A percentile compares a stretch with the other conserved stretches of the same genome.
Evolutionary conservation across 1,140 invertebrate genomes (phyloP).

Genomic region (Cephus cinctus): DNA sequence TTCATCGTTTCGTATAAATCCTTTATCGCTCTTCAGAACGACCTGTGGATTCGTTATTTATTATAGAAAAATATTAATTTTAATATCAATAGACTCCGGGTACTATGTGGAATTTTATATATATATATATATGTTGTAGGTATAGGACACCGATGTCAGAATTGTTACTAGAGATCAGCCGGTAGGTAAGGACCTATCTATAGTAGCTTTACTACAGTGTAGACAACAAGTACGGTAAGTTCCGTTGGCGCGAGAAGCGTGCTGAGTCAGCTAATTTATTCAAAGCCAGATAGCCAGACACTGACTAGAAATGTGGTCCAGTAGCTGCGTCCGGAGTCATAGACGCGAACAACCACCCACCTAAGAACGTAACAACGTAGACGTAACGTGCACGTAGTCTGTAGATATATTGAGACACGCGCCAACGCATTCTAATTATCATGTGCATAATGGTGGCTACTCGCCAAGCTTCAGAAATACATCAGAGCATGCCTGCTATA

Average conservation of each 20-base stretch:
- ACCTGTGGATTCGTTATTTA: no score
- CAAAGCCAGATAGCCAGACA: constrained; percentile 23
- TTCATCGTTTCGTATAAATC: constrained; percentile 1
- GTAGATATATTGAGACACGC: constrained; percentile 56
- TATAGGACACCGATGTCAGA: no score
- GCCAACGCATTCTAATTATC: constrained; percentile 58
- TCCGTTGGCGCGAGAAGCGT: no score
- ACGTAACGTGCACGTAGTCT: constrained; percentile 26
- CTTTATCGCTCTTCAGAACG: constrained; percentile 5
- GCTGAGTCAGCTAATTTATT: constrained; percentile 47
- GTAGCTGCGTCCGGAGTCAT: constrained; percentile 24
- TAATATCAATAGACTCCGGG: no score
- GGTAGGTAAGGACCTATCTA: no score
- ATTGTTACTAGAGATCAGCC: no score
- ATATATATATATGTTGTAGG: no score
- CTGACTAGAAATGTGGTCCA: constrained; percentile 25
- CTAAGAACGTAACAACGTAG: constrained; percentile 38
- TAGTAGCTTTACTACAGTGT: no score
- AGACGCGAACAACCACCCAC: constrained; percentile 33
- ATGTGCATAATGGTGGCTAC: constrained; percentile 55
- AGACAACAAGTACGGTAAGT: no score
- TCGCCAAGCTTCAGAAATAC: constrained; percentile 56
- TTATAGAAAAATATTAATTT: no score
- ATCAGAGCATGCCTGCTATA: constrained; percentile 43
- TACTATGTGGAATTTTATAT: no score